Base-by-base conservation (phyloP, 2,888 invertebrate genomes). In the Blomia tropicalis region DNA sequence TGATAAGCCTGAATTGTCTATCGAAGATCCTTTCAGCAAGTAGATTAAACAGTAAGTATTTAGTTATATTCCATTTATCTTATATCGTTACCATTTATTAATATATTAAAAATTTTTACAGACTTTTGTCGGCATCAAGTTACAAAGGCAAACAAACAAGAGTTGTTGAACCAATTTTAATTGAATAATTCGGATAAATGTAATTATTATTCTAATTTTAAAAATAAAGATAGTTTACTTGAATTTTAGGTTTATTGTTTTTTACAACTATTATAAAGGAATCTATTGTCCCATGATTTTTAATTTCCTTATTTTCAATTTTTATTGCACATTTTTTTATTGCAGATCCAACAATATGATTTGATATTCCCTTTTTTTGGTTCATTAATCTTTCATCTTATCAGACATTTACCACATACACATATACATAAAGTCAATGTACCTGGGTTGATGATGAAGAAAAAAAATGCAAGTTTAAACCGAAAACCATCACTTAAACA, bases 1-100 rank as follows among this genome's bases (percentile, higher is more conserved):
- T 71, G 93, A 95, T 76, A 86, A 91, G 76, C 98, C 96, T 63
- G 95, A 99, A 77, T 77, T 96, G 74, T 89, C 87, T 66, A 78
- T 90, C 44, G 65, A 63, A 2, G 60, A 66, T 63, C 59, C 62
- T 25, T 64, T 43, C 43, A 27, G 19, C 43, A 23, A 56, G n/a
- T 56, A 56, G 29, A 17, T 36, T 14, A 22, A 36, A 14, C 2
- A 31, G 14, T 56, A 14, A n/a, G n/a, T n/a, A n/a, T n/a, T 27
- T 29, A 2, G 44, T 44, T 29, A 43, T 47, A 47, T 27, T 47
- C 51, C 7, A 11, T 22, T 47, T 27, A 19, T 25, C 7, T 47
- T 22, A 47, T n/a, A n/a, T n/a, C n/a, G 22, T 47, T 7, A 25
- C 51, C 51, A 47, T 22, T 19, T n/a, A n/a, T 14, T 14, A n/a